phyloP scores from a whole-genome alignment of 2,797 vertebrate genomes.

The Vultur gryphus region DNA sequence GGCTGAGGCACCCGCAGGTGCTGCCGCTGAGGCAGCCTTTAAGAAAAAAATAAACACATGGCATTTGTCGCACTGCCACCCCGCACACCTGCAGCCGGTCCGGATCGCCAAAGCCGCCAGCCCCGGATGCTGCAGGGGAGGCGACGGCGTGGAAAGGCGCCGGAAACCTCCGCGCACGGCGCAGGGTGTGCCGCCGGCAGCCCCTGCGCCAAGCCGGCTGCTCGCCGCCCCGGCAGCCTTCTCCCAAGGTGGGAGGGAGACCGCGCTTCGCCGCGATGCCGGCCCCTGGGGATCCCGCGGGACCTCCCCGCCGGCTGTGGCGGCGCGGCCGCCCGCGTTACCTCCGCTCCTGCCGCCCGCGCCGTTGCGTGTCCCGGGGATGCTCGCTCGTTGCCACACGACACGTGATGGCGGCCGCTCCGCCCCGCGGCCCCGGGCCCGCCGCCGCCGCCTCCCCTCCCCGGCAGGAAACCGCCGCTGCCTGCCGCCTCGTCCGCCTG shows the following conservation, averaged over 20 bases:
- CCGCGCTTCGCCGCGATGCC: not conserved
- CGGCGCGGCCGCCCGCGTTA: not conserved
- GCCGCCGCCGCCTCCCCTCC: not conserved
- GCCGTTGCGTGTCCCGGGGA: not conserved
- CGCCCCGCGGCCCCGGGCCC: not conserved
- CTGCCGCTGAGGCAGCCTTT: not conserved
- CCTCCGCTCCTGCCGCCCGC: not conserved
- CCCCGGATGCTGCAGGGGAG: not conserved
- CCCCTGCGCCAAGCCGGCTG: not conserved
- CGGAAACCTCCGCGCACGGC: not conserved
- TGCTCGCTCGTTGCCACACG: not conserved
- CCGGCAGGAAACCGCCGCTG: not conserved
- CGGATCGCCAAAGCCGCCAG: not conserved
- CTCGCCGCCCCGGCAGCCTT: not conserved
- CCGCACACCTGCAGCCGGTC: not conserved
- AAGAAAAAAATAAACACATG: not conserved
- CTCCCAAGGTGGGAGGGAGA: not conserved
- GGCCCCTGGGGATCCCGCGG: not conserved
- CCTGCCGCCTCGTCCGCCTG: not conserved
- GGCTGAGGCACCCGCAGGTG: not conserved
- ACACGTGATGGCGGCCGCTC: not conserved
- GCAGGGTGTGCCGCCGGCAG: not conserved
- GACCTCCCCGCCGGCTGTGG: not conserved
- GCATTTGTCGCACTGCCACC: fast-evolving
- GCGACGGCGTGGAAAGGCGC: not conserved